phyloP scores from a whole-genome alignment of 2,888 invertebrate genomes.

The Drosophila mimetica region DNA sequence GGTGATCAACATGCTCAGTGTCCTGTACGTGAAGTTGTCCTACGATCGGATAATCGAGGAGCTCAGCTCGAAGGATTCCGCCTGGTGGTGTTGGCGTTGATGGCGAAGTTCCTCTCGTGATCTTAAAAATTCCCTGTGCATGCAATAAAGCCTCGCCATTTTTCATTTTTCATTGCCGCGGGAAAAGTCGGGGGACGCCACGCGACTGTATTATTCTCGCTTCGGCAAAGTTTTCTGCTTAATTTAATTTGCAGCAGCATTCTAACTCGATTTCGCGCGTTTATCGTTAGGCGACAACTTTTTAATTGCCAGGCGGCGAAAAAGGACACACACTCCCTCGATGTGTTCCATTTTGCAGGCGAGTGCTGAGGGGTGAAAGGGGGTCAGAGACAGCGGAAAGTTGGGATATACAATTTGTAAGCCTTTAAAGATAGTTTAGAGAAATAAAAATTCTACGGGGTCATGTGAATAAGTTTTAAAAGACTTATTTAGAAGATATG shows the following conservation, averaged over 20 bases:
- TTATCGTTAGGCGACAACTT: constrained; percentile 61
- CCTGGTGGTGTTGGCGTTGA: too few relatives aligned
- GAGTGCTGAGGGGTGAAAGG: background rate
- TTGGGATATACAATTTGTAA: too few relatives aligned
- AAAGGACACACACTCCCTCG: constrained; percentile 26
- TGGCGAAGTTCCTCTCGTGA: background rate
- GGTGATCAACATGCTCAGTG: background rate
- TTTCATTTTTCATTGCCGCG: background rate
- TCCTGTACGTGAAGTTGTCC: background rate
- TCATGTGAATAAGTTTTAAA: too few relatives aligned
- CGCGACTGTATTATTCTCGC: background rate
- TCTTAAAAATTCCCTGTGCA: background rate
- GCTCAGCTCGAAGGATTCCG: too few relatives aligned
- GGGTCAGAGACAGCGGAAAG: background rate
- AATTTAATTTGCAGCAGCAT: constrained; percentile 64
- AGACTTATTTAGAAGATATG: too few relatives aligned
- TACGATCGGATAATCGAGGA: background rate
- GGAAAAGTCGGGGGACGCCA: background rate
- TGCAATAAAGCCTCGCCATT: background rate
- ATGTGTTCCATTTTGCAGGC: constrained; percentile 3
- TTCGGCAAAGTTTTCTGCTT: constrained; percentile 57
- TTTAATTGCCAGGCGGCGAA: constrained; percentile 61
- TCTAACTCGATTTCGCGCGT: constrained; percentile 64
- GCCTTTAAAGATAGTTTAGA: background rate
- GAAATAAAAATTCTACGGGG: background rate